Conservation (phyloP, 2,888 invertebrate genomes). For the Ormyrus nitidulus region DNA sequence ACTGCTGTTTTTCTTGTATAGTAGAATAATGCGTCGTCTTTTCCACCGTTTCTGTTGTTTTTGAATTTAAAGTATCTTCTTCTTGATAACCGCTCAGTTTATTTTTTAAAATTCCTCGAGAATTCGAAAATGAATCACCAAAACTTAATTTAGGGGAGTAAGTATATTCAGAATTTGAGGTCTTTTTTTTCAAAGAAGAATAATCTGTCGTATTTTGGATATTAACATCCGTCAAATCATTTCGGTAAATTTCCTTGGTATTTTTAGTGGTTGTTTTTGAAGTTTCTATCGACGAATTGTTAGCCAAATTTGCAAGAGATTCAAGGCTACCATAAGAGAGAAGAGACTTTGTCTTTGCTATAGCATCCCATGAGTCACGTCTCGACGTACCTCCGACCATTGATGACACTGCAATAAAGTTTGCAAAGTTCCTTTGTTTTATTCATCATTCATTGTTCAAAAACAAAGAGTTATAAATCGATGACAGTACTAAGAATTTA, state of each 20-base stretch:
- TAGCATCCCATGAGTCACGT: slow-evolving; percentile 89
- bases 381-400: slow-evolving; percentile 78
- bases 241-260: slow-evolving; percentile 65
- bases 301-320: slow-evolving; percentile 83
- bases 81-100: slow-evolving; percentile 58
- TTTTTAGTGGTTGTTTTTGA: slow-evolving; percentile 28
- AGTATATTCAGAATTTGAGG: slow-evolving; percentile 64
- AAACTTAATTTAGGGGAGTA: slow-evolving; percentile 62
- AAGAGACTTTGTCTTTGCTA: slow-evolving; percentile 87
- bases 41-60: slow-evolving; percentile 22
- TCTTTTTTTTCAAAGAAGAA: slow-evolving; percentile 61
- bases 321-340: slow-evolving; percentile 84
- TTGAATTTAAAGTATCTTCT: slow-evolving; percentile 59
- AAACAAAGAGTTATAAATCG: background rate
- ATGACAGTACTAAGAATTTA: too few relatives aligned
- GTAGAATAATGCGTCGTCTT: slow-evolving; percentile 47
- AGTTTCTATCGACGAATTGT: slow-evolving; percentile 78
- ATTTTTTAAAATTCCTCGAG: slow-evolving; percentile 72
- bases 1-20: slow-evolving; percentile 42
- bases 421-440: too few relatives aligned
- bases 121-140: slow-evolving; percentile 62
- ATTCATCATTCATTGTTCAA: background rate
- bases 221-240: slow-evolving; percentile 60
- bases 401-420: slow-evolving; percentile 77
- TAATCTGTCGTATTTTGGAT: slow-evolving; percentile 65